Evolutionary conservation across 2,797 vertebrate species (phyloP), one percentile per base, ranked within the genome.

Genomic region (Tenualosa ilisha): DNA sequence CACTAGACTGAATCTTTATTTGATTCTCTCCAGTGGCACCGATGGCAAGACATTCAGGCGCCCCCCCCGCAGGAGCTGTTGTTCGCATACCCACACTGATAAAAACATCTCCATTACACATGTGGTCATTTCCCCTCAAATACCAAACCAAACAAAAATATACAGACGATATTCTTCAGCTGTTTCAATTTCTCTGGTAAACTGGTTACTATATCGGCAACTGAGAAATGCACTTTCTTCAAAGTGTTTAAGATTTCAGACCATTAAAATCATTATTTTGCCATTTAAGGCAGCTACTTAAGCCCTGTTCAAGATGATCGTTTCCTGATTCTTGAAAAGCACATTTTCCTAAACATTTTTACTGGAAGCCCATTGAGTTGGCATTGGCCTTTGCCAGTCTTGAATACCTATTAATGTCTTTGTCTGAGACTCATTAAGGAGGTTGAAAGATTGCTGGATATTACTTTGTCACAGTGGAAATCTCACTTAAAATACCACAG

Each of bases 401-500:
- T 43, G 20, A 79, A 79, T 46, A 17, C 72, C 72, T 79, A 43
- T 72, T 72, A 40, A 13, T 79, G 46, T 43, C 72, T 46, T 79
- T 79, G 72, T 79, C 72, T 79, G 72, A 79, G 72, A 79, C 72
- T 79, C 40, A 79, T 79, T 79, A 79, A 43, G 72, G 26, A 79
- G 72, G 46, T 79, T 79, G 40, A 79, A 79, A 79, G 37, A 79
- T 79, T 79, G 72, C 72, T 79, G 37, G 37, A 83, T 83, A 40
- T 61, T 79, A 79, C 72, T 84, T 59, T 81, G 5, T 54, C 6
- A 37, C 83, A 63, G 54, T 81, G 83, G 31, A 86, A 86, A 86
- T 68, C 75, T 84, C 31, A 86, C 49, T 31, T 40, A 26, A 54
- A 68, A 51, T 72, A 72, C 49, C 83, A 84, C 46, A 40, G 15